Evolutionary conservation across 2,113 vertebrate species (phyloP), one percentile per base, ranked within the genome.

Genomic region (Prolemur simus): DNA sequence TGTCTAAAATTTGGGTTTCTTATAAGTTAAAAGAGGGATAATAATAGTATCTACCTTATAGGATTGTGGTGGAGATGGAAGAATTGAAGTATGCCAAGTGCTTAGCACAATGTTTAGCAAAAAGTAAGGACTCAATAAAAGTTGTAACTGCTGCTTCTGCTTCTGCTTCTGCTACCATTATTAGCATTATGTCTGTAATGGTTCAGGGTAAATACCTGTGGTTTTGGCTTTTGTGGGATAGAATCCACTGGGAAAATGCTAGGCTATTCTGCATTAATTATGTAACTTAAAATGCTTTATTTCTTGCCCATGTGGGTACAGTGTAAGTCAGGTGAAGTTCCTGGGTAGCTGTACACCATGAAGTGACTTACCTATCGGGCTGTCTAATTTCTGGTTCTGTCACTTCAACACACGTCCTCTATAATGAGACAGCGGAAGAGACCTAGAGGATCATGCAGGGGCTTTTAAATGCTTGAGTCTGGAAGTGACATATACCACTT

Each of bases 71-170:
- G 49, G 21, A 74, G 47, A 87, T 64, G 76, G 25, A 73, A 89
- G 34, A 80, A 68, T 25, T 64, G 32, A 93, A 86, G 20, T 73
- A 49, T 37, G 56, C 45, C 47, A 77, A 83, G 8, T 56, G 15
- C 54, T 89, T 71, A 84, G 42, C 6, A 56, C 32, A 49, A 78
- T 25, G 18, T 58, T 86, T 93, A 21, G 56, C 39, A 74, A 73
- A 96, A 93, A 82, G 25, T 27, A 93, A 45, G 34, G 47, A 87
- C 29, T 90, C n/a, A 85, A 37, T 73, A 54, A 60, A 88, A 74
- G n/a, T 76, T 56, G 5, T 92, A 89, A 89, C 54, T 20, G 9
- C n/a, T 68, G 27, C 45, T 84, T 84, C 4, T 78, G 71, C 71
- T 86, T 73, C 29, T 63, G 71, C 71, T 86, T 73, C 29, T 63